phyloP scores from a whole-genome alignment of 1,140 invertebrate species.

The Dendroctonus ponderosae region DNA sequence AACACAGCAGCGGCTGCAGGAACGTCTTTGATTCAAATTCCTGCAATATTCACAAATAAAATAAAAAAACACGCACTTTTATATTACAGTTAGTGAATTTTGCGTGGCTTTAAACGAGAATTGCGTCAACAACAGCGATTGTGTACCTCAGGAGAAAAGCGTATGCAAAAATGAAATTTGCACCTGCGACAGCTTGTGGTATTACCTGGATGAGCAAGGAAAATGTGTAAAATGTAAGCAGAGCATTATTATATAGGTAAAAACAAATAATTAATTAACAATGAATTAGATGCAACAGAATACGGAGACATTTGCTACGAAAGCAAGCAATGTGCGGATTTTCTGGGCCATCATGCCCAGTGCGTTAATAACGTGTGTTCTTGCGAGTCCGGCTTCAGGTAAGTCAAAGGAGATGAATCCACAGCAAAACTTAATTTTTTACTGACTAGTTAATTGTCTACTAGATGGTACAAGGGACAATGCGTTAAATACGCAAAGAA shows the following conservation, averaged over 20 bases:
- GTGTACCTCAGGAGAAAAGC: slow-evolving; percentile 7
- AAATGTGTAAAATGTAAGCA: slow-evolving; percentile 21
- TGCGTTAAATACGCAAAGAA: slow-evolving; percentile 17
- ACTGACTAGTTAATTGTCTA: neutral
- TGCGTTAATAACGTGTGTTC: slow-evolving; percentile 17
- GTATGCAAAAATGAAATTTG: slow-evolving; percentile 12
- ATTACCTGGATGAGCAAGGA: neutral
- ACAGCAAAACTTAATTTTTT: slow-evolving; percentile 5
- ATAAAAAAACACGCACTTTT: neutral
- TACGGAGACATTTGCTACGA: slow-evolving; percentile 14
- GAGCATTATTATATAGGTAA: slow-evolving; percentile 1
- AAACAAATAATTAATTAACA: neutral
- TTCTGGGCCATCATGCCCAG: slow-evolving; percentile 7
- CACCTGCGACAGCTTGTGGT: slow-evolving; percentile 4
- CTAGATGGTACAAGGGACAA: slow-evolving; percentile 25
- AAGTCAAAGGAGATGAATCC: neutral
- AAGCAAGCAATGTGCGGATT: slow-evolving; percentile 6
- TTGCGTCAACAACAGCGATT: neutral
- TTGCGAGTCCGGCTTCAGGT: slow-evolving; percentile 15
- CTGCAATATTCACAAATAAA: neutral
- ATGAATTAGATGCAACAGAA: slow-evolving; percentile 25
- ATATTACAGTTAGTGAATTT: neutral
- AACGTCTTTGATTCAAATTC: neutral
- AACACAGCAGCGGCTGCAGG: neutral
- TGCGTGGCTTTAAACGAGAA: slow-evolving; percentile 15